Conservation (phyloP, 2,797 vertebrate genomes). For the Oreochromis mossambicus region DNA sequence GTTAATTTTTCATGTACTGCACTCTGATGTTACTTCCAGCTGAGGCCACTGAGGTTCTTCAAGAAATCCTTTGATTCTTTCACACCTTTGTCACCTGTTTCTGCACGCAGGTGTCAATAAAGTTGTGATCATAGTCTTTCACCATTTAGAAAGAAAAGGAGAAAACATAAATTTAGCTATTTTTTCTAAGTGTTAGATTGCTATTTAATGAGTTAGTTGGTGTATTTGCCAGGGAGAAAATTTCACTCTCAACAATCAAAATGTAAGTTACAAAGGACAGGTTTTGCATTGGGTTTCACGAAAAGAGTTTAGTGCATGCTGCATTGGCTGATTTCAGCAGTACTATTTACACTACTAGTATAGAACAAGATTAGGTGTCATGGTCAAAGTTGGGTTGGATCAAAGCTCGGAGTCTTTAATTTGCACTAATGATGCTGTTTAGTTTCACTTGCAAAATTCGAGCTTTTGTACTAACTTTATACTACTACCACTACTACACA, state of each 20-base stretch:
- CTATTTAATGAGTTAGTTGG: neutral
- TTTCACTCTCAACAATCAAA: neutral
- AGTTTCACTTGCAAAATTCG: neutral
- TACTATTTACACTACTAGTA: neutral
- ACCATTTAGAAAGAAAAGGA: neutral
- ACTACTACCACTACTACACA: neutral
- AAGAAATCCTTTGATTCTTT: neutral
- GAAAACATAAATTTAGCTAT: neutral
- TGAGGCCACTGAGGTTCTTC: neutral
- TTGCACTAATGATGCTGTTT: neutral
- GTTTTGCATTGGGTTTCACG: neutral
- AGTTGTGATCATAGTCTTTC: neutral
- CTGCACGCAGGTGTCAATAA: neutral
- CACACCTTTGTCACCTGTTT: neutral
- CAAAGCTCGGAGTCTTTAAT: neutral
- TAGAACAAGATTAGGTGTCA: neutral
- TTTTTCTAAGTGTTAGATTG: neutral
- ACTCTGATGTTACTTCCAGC: neutral
- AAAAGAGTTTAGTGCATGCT: neutral
- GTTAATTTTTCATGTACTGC: neutral
- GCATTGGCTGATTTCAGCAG: neutral
- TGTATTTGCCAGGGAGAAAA: neutral
- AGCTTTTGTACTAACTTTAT: neutral
- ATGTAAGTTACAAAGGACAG: neutral
- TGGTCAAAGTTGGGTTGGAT: neutral